Percentiles rank a stretch among this genome's conserved stretches.
phyloP scores from a whole-genome alignment of 2,888 invertebrate species.

The Pomacea canaliculata region DNA sequence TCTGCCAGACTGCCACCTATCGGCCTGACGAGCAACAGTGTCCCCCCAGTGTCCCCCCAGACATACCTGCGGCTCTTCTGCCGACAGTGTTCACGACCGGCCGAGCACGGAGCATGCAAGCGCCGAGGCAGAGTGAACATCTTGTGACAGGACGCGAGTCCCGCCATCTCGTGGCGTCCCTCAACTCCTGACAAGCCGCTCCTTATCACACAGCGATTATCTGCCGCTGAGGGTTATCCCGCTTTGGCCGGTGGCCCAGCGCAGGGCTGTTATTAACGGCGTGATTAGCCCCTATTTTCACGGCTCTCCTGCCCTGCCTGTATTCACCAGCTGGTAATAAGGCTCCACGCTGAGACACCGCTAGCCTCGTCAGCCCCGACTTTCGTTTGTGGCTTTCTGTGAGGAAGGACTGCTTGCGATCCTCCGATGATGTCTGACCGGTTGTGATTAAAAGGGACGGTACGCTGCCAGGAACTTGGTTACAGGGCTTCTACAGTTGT shows the following conservation, averaged over 20 bases:
- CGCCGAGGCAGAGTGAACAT: not conserved
- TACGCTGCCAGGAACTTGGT: too few species aligned
- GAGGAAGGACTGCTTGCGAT: too few species aligned
- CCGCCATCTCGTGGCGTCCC: not conserved
- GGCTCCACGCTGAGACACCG: conserved; percentile 14
- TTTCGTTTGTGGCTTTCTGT: too few species aligned
- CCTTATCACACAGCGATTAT: conserved; percentile 27
- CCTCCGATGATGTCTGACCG: too few species aligned
- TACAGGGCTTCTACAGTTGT: too few species aligned
- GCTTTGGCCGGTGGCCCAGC: conserved; percentile 1
- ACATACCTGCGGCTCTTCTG: too few species aligned
- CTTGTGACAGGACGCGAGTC: conserved; percentile 7
- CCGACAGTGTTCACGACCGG: too few species aligned
- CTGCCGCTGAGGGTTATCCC: conserved; percentile 24
- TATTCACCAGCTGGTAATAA: conserved; percentile 15
- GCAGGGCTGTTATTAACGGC: conserved; percentile 18
- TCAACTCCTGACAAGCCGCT: not conserved
- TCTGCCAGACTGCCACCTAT: too few species aligned
- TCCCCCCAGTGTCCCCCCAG: too few species aligned
- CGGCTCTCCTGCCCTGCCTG: conserved; percentile 2
- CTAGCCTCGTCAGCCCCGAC: too few species aligned
- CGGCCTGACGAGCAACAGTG: too few species aligned
- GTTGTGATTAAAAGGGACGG: too few species aligned
- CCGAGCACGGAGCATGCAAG: not conserved
- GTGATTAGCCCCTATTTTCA: conserved; percentile 22